Conservation (phyloP, 1,140 invertebrate genomes). For the Listronotus oregonensis region DNA sequence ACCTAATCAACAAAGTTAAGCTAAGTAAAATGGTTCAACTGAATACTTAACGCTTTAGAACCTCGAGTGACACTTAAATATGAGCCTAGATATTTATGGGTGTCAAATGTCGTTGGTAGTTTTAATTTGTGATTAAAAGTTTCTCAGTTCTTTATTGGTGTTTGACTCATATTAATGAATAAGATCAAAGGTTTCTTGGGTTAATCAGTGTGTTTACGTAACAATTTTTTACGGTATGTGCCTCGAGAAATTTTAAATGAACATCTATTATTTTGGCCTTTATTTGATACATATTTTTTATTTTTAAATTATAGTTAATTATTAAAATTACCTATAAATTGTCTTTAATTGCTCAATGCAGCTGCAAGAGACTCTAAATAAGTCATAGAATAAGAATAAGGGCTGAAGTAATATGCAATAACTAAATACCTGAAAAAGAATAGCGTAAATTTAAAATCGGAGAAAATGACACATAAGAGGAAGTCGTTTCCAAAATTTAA, state of each 20-base stretch:
- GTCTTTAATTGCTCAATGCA: too few species aligned
- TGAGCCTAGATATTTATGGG: not conserved
- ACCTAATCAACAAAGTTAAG: not conserved
- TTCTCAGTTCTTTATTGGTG: slow-evolving; percentile 35
- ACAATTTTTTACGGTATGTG: slow-evolving; percentile 40
- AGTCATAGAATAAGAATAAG: too few species aligned
- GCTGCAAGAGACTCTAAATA: too few species aligned
- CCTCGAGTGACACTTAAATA: not conserved
- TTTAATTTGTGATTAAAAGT: slow-evolving; percentile 24
- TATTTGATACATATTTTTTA: too few species aligned
- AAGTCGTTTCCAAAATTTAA: too few species aligned
- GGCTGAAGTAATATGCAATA: too few species aligned
- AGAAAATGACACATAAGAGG: too few species aligned
- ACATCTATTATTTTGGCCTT: not conserved
- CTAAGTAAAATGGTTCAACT: slow-evolving; percentile 1
- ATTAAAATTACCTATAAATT: too few species aligned
- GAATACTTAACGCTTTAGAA: not conserved
- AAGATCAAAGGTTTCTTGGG: slow-evolving; percentile 41
- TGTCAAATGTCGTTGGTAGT: slow-evolving; percentile 40
- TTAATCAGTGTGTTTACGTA: slow-evolving; percentile 50
- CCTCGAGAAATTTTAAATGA: not conserved
- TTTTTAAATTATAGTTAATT: too few species aligned
- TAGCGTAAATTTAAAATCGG: too few species aligned
- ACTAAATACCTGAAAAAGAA: too few species aligned
- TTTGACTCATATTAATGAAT: slow-evolving; percentile 48